phyloP scores from a whole-genome alignment of 1,140 invertebrate genomes.

The Formica exsecta region DNA sequence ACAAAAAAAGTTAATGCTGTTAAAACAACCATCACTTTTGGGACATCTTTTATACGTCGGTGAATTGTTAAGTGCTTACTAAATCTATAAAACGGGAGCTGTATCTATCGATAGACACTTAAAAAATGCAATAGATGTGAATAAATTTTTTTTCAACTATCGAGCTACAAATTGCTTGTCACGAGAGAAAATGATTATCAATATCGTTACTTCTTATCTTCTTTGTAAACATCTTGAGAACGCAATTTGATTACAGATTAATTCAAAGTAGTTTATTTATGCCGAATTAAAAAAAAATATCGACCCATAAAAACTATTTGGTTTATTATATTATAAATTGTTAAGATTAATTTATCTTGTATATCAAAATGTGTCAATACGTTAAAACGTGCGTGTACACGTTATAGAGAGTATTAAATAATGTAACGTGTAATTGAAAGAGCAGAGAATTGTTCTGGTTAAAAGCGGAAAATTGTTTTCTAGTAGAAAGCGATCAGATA shows the following conservation, averaged over 20 bases:
- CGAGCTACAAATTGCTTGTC: constrained; percentile 26
- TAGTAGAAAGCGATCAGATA: constrained; percentile 57
- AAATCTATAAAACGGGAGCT: constrained; percentile 36
- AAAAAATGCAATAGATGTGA: constrained; percentile 37
- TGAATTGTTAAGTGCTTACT: constrained; percentile 41
- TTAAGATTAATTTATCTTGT: constrained; percentile 5
- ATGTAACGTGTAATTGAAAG: constrained; percentile 44
- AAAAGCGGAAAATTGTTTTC: constrained; percentile 12
- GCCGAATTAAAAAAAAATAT: not conserved
- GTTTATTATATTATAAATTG: not conserved
- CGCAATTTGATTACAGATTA: not conserved
- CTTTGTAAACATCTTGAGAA: constrained; percentile 11
- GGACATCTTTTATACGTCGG: constrained; percentile 36
- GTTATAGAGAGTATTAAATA: constrained; percentile 14
- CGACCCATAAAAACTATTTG: not conserved
- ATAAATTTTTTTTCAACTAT: constrained; percentile 32
- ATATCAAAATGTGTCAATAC: not conserved
- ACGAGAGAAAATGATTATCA: constrained; percentile 20
- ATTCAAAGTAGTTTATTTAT: not conserved
- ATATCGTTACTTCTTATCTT: constrained; percentile 6
- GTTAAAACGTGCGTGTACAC: not conserved
- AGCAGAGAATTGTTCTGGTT: constrained; percentile 57
- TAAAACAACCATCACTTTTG: constrained; percentile 1
- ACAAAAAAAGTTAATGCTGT: not conserved
- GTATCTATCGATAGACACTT: constrained; percentile 43